These are phyloP conservation scores for Struthio camelus DNA, from an alignment of 2,113 vertebrate species.

Conservation along the genomic window DNA sequence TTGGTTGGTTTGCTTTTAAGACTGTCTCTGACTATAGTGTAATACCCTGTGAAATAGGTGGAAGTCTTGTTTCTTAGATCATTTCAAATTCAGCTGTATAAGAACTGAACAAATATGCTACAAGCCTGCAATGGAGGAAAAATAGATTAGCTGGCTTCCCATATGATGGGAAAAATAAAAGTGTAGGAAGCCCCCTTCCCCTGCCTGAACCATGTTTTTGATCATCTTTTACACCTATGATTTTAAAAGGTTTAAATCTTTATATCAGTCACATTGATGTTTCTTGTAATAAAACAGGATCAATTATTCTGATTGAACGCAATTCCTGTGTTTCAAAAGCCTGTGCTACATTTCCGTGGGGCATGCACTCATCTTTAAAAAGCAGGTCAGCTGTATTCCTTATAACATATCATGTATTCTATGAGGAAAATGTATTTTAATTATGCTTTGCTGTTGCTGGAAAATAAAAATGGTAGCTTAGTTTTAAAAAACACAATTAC, in stretches of 20 bases:
- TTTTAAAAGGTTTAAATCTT: neutral
- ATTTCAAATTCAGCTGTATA: neutral
- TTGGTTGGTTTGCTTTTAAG: neutral
- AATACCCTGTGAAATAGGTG: neutral
- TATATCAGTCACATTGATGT: neutral
- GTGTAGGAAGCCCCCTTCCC: fast-evolving
- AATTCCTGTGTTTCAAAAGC: neutral
- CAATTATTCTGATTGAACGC: neutral
- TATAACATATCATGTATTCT: conserved; percentile 18
- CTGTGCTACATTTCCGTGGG: neutral
- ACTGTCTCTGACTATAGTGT: neutral
- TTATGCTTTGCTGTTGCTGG: conserved; percentile 41
- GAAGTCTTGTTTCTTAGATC: neutral
- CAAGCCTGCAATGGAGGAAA: neutral
- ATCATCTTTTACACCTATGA: neutral
- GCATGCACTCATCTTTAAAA: conserved; percentile 16
- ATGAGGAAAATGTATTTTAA: conserved; percentile 43
- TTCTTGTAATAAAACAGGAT: neutral
- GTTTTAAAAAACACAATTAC: conserved; percentile 40
- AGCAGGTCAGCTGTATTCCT: conserved; percentile 15
- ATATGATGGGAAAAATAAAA: neutral
- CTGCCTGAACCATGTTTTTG: fast-evolving
- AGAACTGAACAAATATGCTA: neutral
- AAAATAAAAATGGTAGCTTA: conserved; percentile 12
- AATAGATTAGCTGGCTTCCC: neutral